These are phyloP conservation scores for Candoia aspera DNA, from an alignment of 2,113 vertebrate species.

Conservation along the genomic window DNA sequence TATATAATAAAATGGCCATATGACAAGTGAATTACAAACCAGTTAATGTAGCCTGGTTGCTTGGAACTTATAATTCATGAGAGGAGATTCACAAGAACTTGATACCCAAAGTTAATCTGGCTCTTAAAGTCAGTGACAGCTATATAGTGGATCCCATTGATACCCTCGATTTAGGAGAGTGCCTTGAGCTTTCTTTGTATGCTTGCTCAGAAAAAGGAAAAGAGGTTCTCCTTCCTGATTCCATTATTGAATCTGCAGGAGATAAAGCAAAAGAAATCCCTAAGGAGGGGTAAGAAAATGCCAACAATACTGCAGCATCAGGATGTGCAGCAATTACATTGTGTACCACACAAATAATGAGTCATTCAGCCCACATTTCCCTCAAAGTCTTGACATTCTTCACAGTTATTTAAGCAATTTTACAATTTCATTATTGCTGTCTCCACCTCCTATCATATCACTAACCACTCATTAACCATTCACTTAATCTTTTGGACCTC, in stretches of 20 bases:
- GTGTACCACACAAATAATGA: not conserved
- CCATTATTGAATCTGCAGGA: not conserved
- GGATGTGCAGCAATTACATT: not conserved
- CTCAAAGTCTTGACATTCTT: not conserved
- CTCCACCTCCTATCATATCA: too few relatives aligned
- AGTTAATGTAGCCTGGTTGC: not conserved
- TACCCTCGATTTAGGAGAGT: not conserved
- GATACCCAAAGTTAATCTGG: not conserved
- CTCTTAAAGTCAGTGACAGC: not conserved
- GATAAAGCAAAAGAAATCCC: not conserved
- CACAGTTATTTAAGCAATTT: not conserved
- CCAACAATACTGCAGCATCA: not conserved
- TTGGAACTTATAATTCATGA: not conserved
- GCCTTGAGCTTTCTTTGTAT: not conserved
- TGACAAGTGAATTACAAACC: conserved; percentile 5
- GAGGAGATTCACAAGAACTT: not conserved
- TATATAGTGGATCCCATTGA: not conserved
- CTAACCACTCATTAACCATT: not conserved
- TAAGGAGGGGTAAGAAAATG: not conserved
- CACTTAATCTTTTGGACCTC: not conserved
- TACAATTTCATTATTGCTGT: not conserved
- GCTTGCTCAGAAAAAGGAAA: not conserved
- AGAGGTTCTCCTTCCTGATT: not conserved
- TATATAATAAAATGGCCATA: not conserved
- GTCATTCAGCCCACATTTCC: not conserved